Base-by-base conservation (phyloP, 2,797 vertebrate genomes). In the Kryptopterus vitreolus region DNA sequence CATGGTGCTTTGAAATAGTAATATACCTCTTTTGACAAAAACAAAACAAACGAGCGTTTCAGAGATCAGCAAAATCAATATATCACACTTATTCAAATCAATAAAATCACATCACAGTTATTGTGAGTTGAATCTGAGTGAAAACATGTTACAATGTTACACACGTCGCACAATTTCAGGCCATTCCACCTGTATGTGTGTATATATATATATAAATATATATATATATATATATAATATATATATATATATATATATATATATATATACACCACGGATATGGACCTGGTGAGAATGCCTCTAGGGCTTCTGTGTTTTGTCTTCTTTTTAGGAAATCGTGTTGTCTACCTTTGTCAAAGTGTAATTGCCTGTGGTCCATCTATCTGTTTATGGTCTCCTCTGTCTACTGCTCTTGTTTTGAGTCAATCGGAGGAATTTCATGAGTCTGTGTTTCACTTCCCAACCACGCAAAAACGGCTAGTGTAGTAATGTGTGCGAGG, bases 341-440 rank as follows among this genome's bases (percentile, higher is more conserved):
- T 78, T 76, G 70, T 76, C 57, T 81, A 76, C 77, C 74, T 81
- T 83, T 77, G 72, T 86, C 75, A 77, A 31, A 83, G 61, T 38
- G 76, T 53, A 85, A 83, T 79, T 69, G 66, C 90, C 91, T 90
- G 89, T 89, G 89, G 83, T 86, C 88, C 86, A 89, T 91, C 90
- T 92, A 85, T 89, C 85, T 92, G 90, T 92, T 92, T 91, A 89
- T 91, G 89, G 89, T 92, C 86, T 89, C 81, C 84, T 76, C 82
- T 50, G 87, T 84, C 84, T 75, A 88, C 66, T 59, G 83, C 86
- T 93, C 92, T 92, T 93, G 92, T 92, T 93, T 88, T 91, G 87
- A 90, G 88, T 87, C 81, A 73, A 83, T 77, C 83, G 77, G 82
- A 81, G 38, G 83, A 85, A 86, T 87, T 84, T 63, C 65, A 78